phyloP scores from a whole-genome alignment of 2,888 invertebrate species.

The Drosophila crucigera region DNA sequence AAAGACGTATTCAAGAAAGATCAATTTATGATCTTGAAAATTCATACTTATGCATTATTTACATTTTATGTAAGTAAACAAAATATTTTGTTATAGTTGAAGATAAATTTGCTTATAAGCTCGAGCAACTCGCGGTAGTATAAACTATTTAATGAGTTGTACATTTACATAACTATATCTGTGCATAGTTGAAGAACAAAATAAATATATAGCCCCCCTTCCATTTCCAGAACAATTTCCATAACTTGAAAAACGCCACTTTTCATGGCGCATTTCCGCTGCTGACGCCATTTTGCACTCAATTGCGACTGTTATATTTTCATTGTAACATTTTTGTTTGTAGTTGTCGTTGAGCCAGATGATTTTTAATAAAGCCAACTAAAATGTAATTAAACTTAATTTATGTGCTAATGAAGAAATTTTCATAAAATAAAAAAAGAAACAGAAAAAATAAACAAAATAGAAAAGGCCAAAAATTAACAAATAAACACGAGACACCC shows the following conservation, averaged over 20 bases:
- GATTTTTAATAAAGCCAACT: conserved; percentile 75
- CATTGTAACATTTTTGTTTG: conserved; percentile 22
- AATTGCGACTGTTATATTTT: conserved; percentile 27
- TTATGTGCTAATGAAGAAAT: conserved; percentile 82
- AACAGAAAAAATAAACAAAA: conserved; percentile 26
- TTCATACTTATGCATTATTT: too few relatives aligned
- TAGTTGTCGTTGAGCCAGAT: conserved; percentile 50
- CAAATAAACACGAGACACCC: conserved; percentile 63
- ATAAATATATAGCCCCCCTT: not conserved
- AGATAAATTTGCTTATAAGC: not conserved
- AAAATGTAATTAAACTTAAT: conserved; percentile 78
- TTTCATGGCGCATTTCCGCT: conserved; percentile 55
- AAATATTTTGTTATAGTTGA: not conserved
- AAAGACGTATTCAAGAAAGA: not conserved
- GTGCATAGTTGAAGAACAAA: not conserved
- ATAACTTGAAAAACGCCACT: conserved; percentile 13
- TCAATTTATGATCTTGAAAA: not conserved
- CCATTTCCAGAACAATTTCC: not conserved
- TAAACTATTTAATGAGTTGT: not conserved
- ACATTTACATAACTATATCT: not conserved
- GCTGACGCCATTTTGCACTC: conserved; percentile 49
- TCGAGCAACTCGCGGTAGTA: not conserved
- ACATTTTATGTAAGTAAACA: not conserved
- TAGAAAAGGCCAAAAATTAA: conserved; percentile 50
- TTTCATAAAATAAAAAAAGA: conserved; percentile 50